A percentile compares a stretch with the other conserved stretches of the same genome.
Evolutionary conservation across 1,140 invertebrate genomes (phyloP).

Genomic region (Chrysopa pallens): DNA sequence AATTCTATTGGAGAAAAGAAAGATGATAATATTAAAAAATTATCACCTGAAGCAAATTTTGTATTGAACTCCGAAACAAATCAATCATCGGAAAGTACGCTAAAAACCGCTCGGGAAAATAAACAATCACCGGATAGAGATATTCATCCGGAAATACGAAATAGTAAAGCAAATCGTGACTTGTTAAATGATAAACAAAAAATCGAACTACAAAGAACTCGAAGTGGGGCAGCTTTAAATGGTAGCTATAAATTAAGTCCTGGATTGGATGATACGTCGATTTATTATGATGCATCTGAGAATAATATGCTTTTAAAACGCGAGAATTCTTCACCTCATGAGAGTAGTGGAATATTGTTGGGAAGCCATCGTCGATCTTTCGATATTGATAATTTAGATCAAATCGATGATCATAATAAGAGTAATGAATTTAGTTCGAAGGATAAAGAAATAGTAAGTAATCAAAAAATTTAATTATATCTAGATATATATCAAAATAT

Average conservation of each 20-base stretch:
- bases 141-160: constrained; percentile 1
- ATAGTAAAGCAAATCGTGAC: constrained; percentile 1
- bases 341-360: too few species aligned
- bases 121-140: background rate
- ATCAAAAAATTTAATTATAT: too few species aligned
- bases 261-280: constrained; percentile 21
- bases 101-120: background rate
- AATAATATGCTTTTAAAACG: constrained; percentile 9
- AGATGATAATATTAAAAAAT: background rate
- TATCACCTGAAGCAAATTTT: background rate
- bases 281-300: constrained; percentile 22
- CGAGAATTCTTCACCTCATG: too few species aligned
- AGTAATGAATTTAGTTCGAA: background rate
- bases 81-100: background rate
- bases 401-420: background rate
- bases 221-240: background rate
- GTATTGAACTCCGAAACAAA: background rate
- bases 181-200: constrained; percentile 3
- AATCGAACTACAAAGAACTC: background rate
- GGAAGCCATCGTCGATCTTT: too few species aligned
- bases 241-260: constrained; percentile 12
- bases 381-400: background rate
- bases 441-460: background rate
- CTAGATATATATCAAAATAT: too few species aligned
- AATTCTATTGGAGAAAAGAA: background rate